Evolutionary conservation across 1,140 invertebrate species (phyloP).

Genomic region (Delia radicum): DNA sequence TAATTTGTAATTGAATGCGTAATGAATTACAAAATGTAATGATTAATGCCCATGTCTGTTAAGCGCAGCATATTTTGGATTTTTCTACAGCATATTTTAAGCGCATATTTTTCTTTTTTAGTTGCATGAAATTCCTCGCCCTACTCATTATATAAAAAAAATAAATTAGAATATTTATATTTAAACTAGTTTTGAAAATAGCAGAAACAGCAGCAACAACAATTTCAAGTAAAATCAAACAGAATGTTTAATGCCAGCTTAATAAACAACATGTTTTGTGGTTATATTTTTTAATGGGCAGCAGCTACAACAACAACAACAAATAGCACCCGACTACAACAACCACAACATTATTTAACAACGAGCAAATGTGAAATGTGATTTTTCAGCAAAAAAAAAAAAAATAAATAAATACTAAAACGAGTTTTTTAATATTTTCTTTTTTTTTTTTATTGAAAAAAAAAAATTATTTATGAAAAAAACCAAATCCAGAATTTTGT

Average conservation of each 20-base stretch:
- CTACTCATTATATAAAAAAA: no score
- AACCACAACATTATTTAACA: background rate
- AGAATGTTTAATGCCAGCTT: slow-evolving; percentile 3
- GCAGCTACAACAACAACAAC: background rate
- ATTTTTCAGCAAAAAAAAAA: slow-evolving; percentile 20
- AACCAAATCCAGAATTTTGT: background rate
- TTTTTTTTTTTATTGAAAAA: background rate
- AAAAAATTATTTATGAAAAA: background rate
- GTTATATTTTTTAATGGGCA: background rate
- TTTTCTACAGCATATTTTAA: no score
- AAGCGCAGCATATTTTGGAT: no score
- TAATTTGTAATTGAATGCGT: no score
- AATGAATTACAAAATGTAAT: no score
- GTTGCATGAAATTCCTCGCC: no score
- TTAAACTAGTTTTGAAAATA: background rate
- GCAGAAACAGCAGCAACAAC: background rate
- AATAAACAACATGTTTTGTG: slow-evolving; percentile 14
- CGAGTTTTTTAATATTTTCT: slow-evolving; percentile 16
- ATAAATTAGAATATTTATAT: background rate
- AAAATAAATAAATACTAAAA: slow-evolving; percentile 7
- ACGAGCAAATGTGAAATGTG: slow-evolving; percentile 5
- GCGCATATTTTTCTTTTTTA: no score
- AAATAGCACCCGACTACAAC: background rate
- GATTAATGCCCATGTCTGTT: no score
- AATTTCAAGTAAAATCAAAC: background rate